Base-by-base conservation (phyloP, 2,888 invertebrate species). In the Chrysodeixis includens region DNA sequence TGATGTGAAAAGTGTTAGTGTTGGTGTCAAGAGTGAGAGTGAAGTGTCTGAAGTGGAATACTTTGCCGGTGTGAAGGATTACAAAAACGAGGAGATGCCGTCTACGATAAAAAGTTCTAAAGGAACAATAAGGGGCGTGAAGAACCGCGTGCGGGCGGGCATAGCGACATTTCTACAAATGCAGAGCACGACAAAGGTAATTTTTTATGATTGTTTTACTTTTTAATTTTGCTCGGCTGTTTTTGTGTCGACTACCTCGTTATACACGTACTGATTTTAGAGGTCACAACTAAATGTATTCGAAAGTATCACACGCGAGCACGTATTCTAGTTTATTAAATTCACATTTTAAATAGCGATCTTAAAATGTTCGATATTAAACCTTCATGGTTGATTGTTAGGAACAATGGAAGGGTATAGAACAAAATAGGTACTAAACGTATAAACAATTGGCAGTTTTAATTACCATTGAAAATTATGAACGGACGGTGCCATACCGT, bases 161-260 rank as follows among this genome's bases (percentile, higher is more conserved):
- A 99, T 99, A 84, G 98, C 98, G 56, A 99, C 99, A n/a, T 99
- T 99, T 93, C 96, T 98, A 70, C 98, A 98, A 88, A 97, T 98
- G 85, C 97, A 97, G 87, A 96, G 96, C 82, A 96, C 97, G 59
- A 96, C 96, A 73, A 98, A 98, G 97, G 98, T 98, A 94, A 96
- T 96, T 92, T 78, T 74, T 68, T 76, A 46, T 71, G 64, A 81
- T 83, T 83, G 76, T 86, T 63, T 84, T 73, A 81, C 82, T 87
- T 87, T 86, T 85, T 81, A 82, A 86, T 83, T 85, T 83, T 49
- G 67, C 77, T 71, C 76, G 72, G 81, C 79, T 80, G 83, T 88
- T 81, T 73, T 74, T 67, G 56, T 69, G 62, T 72, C 60, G 54
- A 58, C 61, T 86, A 77, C 79, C 83, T 90, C 86, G 86, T 91